Conservation (phyloP, 2,888 invertebrate species). For the Aphodius sticticus region DNA sequence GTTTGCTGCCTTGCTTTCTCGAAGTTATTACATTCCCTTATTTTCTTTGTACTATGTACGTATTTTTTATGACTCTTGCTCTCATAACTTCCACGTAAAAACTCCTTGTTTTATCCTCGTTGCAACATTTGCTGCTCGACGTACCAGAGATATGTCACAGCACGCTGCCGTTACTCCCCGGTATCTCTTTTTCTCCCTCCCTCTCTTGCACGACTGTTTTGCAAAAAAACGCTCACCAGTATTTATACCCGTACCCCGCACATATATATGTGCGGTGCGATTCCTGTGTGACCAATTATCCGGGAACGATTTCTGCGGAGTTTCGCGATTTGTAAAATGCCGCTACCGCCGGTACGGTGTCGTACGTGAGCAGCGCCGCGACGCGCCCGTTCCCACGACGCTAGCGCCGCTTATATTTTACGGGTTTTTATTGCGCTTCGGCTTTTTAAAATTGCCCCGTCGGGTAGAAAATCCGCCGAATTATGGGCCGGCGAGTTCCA, state of each 20-base stretch:
- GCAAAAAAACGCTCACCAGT: not conserved
- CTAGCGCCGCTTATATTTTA: slow-evolving; percentile 8
- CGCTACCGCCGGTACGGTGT: not conserved
- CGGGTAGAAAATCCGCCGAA: slow-evolving; percentile 19
- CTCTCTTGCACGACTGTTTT: not conserved
- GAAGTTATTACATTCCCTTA: no score
- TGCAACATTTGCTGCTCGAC: not conserved
- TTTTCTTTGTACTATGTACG: no score
- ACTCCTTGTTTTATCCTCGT: no score
- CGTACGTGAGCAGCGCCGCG: slow-evolving; percentile 7
- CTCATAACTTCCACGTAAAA: no score
- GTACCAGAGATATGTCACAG: not conserved
- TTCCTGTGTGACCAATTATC: slow-evolving; percentile 15
- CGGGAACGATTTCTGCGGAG: slow-evolving; percentile 19
- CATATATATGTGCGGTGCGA: not conserved
- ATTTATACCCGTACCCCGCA: not conserved
- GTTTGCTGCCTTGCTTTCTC: no score
- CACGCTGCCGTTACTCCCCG: not conserved
- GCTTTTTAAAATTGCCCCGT: slow-evolving; percentile 16
- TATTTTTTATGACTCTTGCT: no score
- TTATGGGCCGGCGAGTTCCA: slow-evolving; percentile 7
- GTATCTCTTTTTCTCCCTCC: not conserved
- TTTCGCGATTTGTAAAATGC: not conserved
- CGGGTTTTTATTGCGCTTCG: slow-evolving; percentile 20
- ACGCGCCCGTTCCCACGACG: slow-evolving; percentile 6